Evolutionary conservation across 2,797 vertebrate genomes (phyloP).

Genomic region (Gymnothorax javanicus): DNA sequence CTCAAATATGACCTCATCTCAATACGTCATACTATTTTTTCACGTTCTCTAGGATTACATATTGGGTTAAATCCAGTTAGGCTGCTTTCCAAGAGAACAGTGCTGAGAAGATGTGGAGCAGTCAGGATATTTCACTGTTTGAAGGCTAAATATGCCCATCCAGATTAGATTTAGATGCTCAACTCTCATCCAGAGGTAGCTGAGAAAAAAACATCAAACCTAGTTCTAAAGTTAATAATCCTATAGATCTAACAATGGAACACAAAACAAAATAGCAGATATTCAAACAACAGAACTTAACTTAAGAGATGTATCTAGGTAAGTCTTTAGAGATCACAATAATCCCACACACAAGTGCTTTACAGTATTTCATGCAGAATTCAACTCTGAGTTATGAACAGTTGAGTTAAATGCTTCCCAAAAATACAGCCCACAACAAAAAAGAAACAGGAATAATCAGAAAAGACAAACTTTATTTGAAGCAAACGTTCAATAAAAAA

Average conservation of each 20-base stretch:
- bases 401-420: neutral
- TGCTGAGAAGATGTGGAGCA: neutral
- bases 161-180: neutral
- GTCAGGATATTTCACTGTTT: neutral
- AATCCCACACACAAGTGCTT: neutral
- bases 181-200: neutral
- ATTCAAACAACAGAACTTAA: neutral
- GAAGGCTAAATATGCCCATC: neutral
- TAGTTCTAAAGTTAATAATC: neutral
- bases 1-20: neutral
- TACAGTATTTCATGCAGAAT: neutral
- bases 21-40: neutral
- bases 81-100: neutral
- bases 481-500: neutral
- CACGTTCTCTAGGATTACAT: neutral
- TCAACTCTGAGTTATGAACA: neutral
- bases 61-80: neutral
- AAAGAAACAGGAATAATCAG: neutral
- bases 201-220: constrained; percentile 2
- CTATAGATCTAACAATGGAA: neutral
- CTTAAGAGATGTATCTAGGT: neutral
- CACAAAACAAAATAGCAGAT: neutral
- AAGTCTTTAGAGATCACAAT: neutral
- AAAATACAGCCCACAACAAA: neutral
- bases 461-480: neutral